Evolutionary conservation across 2,888 invertebrate species (phyloP), one percentile per base, ranked within the genome.

Genomic region (Penaeus monodon): DNA sequence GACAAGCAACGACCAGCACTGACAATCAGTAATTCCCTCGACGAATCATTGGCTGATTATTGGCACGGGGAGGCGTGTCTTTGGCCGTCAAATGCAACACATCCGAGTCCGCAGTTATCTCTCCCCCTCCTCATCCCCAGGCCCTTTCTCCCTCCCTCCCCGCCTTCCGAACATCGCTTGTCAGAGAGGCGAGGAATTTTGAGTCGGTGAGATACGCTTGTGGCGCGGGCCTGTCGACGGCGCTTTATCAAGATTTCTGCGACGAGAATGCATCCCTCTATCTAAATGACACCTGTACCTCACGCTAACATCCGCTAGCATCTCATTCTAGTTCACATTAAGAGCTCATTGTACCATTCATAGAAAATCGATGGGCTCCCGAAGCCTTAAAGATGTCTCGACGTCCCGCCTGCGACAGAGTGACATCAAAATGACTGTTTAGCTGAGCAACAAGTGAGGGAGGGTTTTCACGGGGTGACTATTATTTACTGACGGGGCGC

Each of bases 371-470:
- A 77, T 84, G 76, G 49, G 49, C 49, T 49, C 49, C 77, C 49
- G 38, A 20, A 77, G 44, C 66, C 38, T 76, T 77, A 10, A 70
- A 66, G 84, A 84, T 57, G 77, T 77, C 84, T n/a, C n/a, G 74
- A 63, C 24, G 10, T 29, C 64, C 27, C 17, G 64, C 6, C 27
- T 77, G 64, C 17, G 79, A 20, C 64, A 22, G 17, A 27, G 64
- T 73, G 85, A 85, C 80, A 80, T 73, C 85, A 80, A 63, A 29
- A 68, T 80, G 85, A 27, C 44, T 79, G 73, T 80, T 80, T 70
- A 77, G 84, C 66, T 65, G 44, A 84, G 63, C 49, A 77, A 64
- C 73, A 29, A 85, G 70, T 63, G 63, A 85, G 78, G 24, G 77
- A 64, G 63, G 65, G 63, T 80, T 79, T 79, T 74, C 85, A 85